Percentiles rank a stretch among this genome's conserved stretches.
phyloP scores from a whole-genome alignment of 2,888 invertebrate species.

The Hirudinaria manillensis region DNA sequence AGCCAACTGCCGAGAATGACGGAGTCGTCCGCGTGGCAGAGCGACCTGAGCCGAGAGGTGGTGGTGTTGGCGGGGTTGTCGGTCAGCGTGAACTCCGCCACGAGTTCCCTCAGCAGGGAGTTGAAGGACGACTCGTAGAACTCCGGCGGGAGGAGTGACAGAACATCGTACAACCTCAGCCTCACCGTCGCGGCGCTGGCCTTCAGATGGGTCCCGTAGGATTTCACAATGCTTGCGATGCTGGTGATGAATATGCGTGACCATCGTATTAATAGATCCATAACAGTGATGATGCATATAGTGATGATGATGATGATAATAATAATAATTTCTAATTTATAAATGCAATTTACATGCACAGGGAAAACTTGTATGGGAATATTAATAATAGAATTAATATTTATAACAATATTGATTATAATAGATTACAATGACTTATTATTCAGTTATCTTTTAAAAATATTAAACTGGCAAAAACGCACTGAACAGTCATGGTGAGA shows the following conservation, averaged over 20 bases:
- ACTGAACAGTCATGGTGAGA: slow-evolving; percentile 88
- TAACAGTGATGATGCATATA: neutral
- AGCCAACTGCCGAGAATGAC: slow-evolving; percentile 89
- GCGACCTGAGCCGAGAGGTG: slow-evolving; percentile 71
- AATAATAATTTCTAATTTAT: no score
- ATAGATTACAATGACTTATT: no score
- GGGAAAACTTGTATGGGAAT: no score
- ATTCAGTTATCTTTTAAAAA: no score
- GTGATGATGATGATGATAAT: neutral
- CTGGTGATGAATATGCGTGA: slow-evolving; percentile 40
- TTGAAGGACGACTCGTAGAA: slow-evolving; percentile 78
- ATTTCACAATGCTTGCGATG: slow-evolving; percentile 51
- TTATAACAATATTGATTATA: no score
- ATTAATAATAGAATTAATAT: no score
- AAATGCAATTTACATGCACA: no score
- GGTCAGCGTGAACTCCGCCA: slow-evolving; percentile 84
- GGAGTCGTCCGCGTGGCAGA: slow-evolving; percentile 81
- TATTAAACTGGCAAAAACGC: no score
- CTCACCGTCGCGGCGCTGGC: slow-evolving; percentile 89
- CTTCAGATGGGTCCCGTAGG: slow-evolving; percentile 65
- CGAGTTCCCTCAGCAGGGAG: slow-evolving; percentile 79
- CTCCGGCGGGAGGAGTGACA: slow-evolving; percentile 70
- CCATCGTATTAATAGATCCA: neutral
- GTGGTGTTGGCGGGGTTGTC: slow-evolving; percentile 83
- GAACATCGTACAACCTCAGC: slow-evolving; percentile 81